These are phyloP conservation scores for Alectura lathami DNA, from an alignment of 2,113 vertebrate genomes.

Conservation along the genomic window DNA sequence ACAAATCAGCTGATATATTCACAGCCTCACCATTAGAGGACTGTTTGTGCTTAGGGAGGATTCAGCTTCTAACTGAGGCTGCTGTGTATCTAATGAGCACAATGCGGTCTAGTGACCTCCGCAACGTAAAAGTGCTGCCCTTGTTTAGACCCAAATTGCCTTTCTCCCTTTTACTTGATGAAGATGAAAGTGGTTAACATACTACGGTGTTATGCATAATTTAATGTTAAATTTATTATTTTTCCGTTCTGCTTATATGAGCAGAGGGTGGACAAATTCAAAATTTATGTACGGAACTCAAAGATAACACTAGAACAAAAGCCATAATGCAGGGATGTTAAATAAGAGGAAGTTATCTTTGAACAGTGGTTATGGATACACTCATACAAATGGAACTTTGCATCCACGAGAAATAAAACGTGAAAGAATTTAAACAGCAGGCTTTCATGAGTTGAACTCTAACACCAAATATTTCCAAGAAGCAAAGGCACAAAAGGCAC, in stretches of 20 bases:
- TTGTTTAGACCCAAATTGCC: conserved; percentile 48
- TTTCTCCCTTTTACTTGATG: background rate
- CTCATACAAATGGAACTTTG: background rate
- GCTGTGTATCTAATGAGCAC: conserved; percentile 14
- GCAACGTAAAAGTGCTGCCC: background rate
- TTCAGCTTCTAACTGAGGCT: background rate
- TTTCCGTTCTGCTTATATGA: background rate
- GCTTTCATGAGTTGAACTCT: background rate
- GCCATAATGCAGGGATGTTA: background rate
- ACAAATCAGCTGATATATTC: conserved; percentile 30
- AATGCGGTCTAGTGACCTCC: conserved; percentile 35
- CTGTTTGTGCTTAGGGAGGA: background rate
- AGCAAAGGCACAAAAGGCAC: background rate
- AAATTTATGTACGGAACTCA: background rate
- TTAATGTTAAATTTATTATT: conserved; percentile 15
- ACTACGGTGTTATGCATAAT: conserved; percentile 2
- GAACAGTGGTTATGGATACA: background rate
- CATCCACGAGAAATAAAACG: background rate
- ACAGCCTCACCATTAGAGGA: conserved; percentile 28
- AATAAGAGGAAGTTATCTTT: background rate
- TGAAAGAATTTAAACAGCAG: background rate
- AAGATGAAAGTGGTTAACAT: conserved; percentile 25
- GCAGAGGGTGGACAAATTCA: conserved; percentile 9
- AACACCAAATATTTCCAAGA: background rate
- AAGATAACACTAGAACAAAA: background rate